These are phyloP conservation scores for Streblospio benedicti DNA, from an alignment of 1,140 invertebrate genomes.

Conservation along the genomic window DNA sequence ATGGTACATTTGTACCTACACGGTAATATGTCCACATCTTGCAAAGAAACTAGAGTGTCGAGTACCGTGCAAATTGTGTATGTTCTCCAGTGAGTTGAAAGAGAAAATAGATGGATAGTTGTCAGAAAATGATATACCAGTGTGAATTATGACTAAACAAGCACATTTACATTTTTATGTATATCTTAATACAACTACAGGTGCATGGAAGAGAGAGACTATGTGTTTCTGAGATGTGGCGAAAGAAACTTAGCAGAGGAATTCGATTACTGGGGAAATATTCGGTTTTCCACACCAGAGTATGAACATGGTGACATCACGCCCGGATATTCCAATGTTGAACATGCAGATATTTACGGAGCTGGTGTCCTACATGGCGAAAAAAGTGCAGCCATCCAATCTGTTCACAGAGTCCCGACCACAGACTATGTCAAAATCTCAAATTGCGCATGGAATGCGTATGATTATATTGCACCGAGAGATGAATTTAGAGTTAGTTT, in stretches of 20 bases:
- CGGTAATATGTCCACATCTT: too few species aligned
- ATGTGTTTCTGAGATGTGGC: constrained; percentile 89
- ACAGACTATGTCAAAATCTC: constrained; percentile 75
- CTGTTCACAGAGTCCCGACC: constrained; percentile 63
- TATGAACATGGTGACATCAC: constrained; percentile 67
- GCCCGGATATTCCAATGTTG: constrained; percentile 57
- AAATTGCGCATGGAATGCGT: constrained; percentile 78
- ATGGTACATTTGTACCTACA: too few species aligned
- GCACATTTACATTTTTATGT: too few species aligned
- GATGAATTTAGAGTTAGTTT: constrained; percentile 45
- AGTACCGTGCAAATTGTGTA: too few species aligned
- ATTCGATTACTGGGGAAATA: constrained; percentile 89
- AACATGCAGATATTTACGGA: constrained; percentile 80
- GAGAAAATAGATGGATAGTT: too few species aligned
- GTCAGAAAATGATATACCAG: too few species aligned
- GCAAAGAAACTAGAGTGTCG: too few species aligned
- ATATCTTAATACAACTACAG: too few species aligned
- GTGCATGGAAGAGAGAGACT: constrained; percentile 65
- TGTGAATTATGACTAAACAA: too few species aligned
- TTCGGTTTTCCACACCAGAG: constrained; percentile 77
- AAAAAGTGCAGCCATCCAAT: constrained; percentile 75
- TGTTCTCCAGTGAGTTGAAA: too few species aligned
- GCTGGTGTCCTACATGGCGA: constrained; percentile 94
- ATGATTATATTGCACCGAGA: constrained; percentile 81
- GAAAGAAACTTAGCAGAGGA: constrained; percentile 60